Evolutionary conservation across 2,113 vertebrate genomes (phyloP), one percentile per base, ranked within the genome.

Genomic region (Oncorhynchus masou): DNA sequence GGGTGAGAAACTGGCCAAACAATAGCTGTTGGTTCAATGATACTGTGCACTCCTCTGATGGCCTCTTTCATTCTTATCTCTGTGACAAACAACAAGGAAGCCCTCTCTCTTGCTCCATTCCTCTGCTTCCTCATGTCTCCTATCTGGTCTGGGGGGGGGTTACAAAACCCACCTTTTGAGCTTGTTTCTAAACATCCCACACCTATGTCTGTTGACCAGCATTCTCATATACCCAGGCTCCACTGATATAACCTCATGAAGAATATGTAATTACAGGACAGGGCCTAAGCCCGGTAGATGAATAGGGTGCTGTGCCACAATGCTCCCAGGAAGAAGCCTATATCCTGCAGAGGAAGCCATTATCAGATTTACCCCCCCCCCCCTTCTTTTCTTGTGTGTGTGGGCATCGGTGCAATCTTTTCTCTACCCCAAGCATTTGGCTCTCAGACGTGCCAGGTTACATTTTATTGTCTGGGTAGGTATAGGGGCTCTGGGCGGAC

Each of bases 371-470:
- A 39, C 2, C 13, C 16, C 29, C 15, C 27, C 34, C 34, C 34
- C 34, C 34, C 34, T 45, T 45, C 0, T 45, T 20, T 34, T 8
- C 5, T 19, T 45, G 39, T 34, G 25, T 34, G 31, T 19, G 15
- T 68, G 66, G 29, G 31, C 66, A 68, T 68, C 27, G 6, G 15
- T 68, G 31, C 29, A 68, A 68, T 34, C 66, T 68, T 31, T 31
- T 39, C 66, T 34, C 29, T 11, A 45, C 39, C 9, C 8, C 39
- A 2, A 45, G 39, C 39, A 45, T 45, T 45, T 45, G 39, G 2
- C 39, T 45, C 39, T 45, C 39, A 45, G 39, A 82, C 51, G 70
- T 84, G 82, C 85, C 77, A 78, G 73, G 83, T 90, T 88, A 87
- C 79, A 82, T 54, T 64, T 49, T 66, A 79, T 83, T 83, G 81